These are phyloP conservation scores for Siderastrea radians DNA, from an alignment of 92 coral and sea anemone genomes.

Conservation along the genomic window DNA sequence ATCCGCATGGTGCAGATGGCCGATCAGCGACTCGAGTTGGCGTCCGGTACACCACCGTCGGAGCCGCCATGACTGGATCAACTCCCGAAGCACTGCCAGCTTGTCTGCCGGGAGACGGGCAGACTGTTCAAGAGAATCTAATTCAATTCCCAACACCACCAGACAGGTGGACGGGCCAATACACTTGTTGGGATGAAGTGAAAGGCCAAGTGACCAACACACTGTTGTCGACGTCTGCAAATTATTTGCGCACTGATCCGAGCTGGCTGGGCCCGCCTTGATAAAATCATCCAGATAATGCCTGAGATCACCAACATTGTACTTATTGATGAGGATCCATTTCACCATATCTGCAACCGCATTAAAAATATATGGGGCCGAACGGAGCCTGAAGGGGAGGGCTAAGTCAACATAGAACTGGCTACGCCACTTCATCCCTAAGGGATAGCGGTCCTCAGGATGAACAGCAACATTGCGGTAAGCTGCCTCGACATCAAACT, in stretches of 20 bases:
- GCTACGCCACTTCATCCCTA: conserved; percentile 60
- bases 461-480: conserved; percentile 51
- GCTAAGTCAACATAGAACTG: conserved; percentile 52
- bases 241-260: conserved; percentile 6
- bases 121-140: too few species aligned
- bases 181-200: too few species aligned
- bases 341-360: conserved; percentile 38
- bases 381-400: conserved; percentile 55
- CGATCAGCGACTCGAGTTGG: too few species aligned
- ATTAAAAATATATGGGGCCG: conserved; percentile 70
- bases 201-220: too few species aligned
- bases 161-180: too few species aligned
- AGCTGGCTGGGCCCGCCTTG: conserved; percentile 22
- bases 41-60: too few species aligned
- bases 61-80: too few species aligned
- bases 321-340: conserved; percentile 59
- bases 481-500: conserved; percentile 49
- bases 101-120: too few species aligned
- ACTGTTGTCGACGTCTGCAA: too few species aligned
- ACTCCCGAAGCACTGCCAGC: too few species aligned
- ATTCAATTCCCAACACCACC: too few species aligned
- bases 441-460: conserved; percentile 44
- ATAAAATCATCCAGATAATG: conserved; percentile 36
- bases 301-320: conserved; percentile 20
- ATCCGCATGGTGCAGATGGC: too few species aligned